Conservation (phyloP, 2,113 vertebrate species). For the Spheniscus mendiculus region DNA sequence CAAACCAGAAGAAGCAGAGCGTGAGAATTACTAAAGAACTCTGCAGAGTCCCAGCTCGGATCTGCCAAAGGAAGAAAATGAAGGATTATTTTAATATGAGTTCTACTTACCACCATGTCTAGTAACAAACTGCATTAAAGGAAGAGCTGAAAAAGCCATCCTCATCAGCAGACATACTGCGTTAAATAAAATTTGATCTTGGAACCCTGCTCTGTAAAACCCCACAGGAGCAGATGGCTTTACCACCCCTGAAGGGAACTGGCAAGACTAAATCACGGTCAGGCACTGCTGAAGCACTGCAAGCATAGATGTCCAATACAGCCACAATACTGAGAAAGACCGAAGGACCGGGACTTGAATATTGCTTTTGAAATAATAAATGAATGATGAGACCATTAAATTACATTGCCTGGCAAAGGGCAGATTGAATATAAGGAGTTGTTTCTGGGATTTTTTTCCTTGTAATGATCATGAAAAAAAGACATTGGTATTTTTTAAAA, state of each 20-base stretch:
- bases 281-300: not conserved
- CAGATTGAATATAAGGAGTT: not conserved
- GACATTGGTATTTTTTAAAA: not conserved
- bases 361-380: not conserved
- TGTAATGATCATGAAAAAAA: not conserved
- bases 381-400: not conserved
- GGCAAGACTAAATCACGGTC: not conserved
- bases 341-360: not conserved
- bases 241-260: constrained; percentile 40
- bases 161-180: constrained; percentile 16
- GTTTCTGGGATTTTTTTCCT: not conserved
- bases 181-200: constrained; percentile 56
- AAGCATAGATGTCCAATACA: not conserved
- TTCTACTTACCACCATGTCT: constrained; percentile 55
- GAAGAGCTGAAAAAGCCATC: constrained; percentile 48
- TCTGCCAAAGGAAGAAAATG: not conserved
- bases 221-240: constrained; percentile 61
- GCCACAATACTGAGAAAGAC: not conserved
- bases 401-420: not conserved
- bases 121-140: not conserved
- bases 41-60: not conserved
- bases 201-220: constrained; percentile 46
- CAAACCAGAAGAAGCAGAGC: not conserved
- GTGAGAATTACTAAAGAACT: not conserved
- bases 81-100: constrained; percentile 32